Base-by-base conservation (phyloP, 2,797 vertebrate genomes). In the Ptychadena robeensis region DNA sequence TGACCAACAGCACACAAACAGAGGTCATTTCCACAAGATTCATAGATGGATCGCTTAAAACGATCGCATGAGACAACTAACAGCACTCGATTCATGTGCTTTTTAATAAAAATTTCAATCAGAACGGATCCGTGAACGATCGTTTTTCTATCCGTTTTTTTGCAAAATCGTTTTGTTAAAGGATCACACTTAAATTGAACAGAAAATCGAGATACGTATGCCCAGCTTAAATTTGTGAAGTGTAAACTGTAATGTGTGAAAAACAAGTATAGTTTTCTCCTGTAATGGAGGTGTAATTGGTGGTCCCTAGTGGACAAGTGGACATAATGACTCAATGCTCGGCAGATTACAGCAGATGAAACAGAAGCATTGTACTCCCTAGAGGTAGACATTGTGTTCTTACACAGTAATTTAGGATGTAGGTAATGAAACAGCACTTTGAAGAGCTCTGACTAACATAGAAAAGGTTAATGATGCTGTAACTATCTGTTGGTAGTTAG, bases 401-500 rank as follows among this genome's bases (percentile, higher is more conserved):
- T 34, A 53, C n/a, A 31, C 63, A 34, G 73, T 38, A 70, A 63
- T 69, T 82, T 40, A 70, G 65, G 81, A 76, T 82, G 65, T 38
- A 27, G 53, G 35, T 82, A 82, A 82, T 76, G 80, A 66, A 69
- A 64, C 65, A 68, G 25, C 61, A 67, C 63, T 59, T 67, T 66
- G 48, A 68, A 75, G 48, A 61, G 38, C 44, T 44, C 59, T 12
- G 34, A 69, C 53, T 31, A 76, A 65, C 80, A 82, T 25, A 37
- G 80, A 82, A 82, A 65, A 75, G 71, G 80, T 69, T 75, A 82
- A 75, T 82, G 80, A 82, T 76, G 73, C 80, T 70, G 34, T 61
- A 82, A 82, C 80, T 68, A 82, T 66, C 64, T 61, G 80, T 81
- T 71, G 59, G 63, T 74, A 65, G 72, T 69, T 76, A 44, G 34